Base-by-base conservation (phyloP, 1,140 invertebrate genomes). In the Conopomorpha cramerella region DNA sequence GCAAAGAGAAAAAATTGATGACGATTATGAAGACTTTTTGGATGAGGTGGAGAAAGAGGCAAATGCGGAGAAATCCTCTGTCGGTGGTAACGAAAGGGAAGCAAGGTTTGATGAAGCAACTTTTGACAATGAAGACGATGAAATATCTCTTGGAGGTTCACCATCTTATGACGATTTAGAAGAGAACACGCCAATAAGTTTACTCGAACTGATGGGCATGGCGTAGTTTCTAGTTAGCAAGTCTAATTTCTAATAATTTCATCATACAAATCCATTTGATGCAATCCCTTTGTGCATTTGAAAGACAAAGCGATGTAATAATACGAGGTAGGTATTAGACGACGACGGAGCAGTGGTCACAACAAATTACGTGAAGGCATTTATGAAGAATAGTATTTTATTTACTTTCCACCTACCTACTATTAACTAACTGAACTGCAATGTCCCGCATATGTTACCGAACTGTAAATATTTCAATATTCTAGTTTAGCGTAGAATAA, bases 201-300 rank as follows among this genome's bases (percentile, higher is more conserved):
- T 72, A 41, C 40, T 72, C 49, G 71, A 76, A 56, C 42, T 72
- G 51, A 61, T 76, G 57, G 60, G 63, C 41, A 74, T 71, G 65
- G 64, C 68, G 47, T 74, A 71, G 59, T n/a, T n/a, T n/a, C n/a
- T n/a, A n/a, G n/a, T n/a, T n/a, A n/a, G n/a, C n/a, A n/a, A n/a
- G n/a, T n/a, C n/a, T n/a, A n/a, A n/a, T n/a, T n/a, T n/a, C n/a
- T n/a, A n/a, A n/a, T n/a, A n/a, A n/a, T n/a, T n/a, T n/a, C n/a
- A n/a, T n/a, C n/a, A n/a, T n/a, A n/a, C n/a, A n/a, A n/a, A n/a
- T n/a, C n/a, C n/a, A n/a, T n/a, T n/a, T n/a, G n/a, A n/a, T n/a
- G n/a, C n/a, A n/a, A n/a, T n/a, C n/a, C n/a, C n/a, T n/a, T n/a
- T n/a, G n/a, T n/a, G n/a, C n/a, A n/a, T n/a, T n/a, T n/a, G n/a